Evolutionary conservation across 2,888 invertebrate species (phyloP).

Genomic region (Psococerastis gibbosa): DNA sequence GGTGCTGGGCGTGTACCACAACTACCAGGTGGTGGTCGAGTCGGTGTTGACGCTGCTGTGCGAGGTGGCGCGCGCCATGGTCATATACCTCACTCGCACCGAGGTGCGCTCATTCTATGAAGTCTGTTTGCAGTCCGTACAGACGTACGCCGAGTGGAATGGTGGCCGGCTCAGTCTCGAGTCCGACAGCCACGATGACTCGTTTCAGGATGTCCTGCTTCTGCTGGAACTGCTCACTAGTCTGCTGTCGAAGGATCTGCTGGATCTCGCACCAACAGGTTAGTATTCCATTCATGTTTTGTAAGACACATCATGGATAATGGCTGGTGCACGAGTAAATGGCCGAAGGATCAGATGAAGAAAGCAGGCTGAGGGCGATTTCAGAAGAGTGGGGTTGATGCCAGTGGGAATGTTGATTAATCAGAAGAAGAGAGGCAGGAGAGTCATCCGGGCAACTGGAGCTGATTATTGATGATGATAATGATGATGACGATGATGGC

Average conservation of each 20-base stretch:
- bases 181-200: slow-evolving; percentile 50
- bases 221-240: slow-evolving; percentile 57
- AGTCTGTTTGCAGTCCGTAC: slow-evolving; percentile 45
- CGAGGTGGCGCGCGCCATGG: slow-evolving; percentile 48
- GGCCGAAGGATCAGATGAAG: too few species aligned
- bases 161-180: slow-evolving; percentile 40
- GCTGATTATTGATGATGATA: too few species aligned
- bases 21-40: slow-evolving; percentile 60
- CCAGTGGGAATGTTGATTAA: too few species aligned
- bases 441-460: too few species aligned
- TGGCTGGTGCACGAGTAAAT: too few species aligned
- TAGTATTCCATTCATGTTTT: neutral
- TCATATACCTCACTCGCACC: slow-evolving; percentile 38
- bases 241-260: slow-evolving; percentile 32
- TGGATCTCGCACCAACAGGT: slow-evolving; percentile 17
- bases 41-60: slow-evolving; percentile 52
- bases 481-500: too few species aligned
- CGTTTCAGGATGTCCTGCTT: slow-evolving; percentile 53
- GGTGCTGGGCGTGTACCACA: slow-evolving; percentile 54
- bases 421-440: too few species aligned
- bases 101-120: slow-evolving; percentile 46
- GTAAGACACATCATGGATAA: too few species aligned
- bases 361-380: too few species aligned
- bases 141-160: slow-evolving; percentile 47
- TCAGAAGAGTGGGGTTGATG: too few species aligned